Conservation (phyloP, 2,888 invertebrate species). For the Aphelenchoides bicaudatus region DNA sequence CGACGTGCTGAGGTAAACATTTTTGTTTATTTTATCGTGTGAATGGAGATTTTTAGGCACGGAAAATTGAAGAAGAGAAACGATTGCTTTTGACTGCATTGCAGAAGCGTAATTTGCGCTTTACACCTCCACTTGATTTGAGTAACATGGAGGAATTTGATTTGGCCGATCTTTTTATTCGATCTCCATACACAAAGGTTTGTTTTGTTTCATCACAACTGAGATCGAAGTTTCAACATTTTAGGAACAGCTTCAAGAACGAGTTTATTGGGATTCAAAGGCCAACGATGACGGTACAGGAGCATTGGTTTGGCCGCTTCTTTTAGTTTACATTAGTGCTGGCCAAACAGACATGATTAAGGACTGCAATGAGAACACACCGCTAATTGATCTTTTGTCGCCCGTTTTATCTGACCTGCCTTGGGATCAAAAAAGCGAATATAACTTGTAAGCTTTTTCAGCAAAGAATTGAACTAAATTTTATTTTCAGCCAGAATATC, state of each 20-base stretch:
- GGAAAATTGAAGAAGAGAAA: slow-evolving; percentile 6
- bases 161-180: slow-evolving; percentile 16
- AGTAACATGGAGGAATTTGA: slow-evolving; percentile 15
- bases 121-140: slow-evolving; percentile 21
- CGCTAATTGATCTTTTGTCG: slow-evolving; percentile 67
- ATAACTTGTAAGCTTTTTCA: not conserved
- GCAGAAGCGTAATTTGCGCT: slow-evolving; percentile 1
- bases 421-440: no score
- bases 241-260: slow-evolving; percentile 24
- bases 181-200: slow-evolving; percentile 24
- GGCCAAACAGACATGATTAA: slow-evolving; percentile 79
- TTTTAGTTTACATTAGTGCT: slow-evolving; percentile 54
- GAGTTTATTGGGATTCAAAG: slow-evolving; percentile 7
- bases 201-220: not conserved
- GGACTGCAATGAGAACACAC: slow-evolving; percentile 66
- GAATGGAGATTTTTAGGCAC: slow-evolving; percentile 1
- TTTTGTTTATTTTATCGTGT: not conserved
- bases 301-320: slow-evolving; percentile 43
- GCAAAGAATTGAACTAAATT: not conserved
- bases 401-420: slow-evolving; percentile 65
- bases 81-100: slow-evolving; percentile 3
- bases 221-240: not conserved
- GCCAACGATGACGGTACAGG: not conserved
- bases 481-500: slow-evolving; percentile 40
- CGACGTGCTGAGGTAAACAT: slow-evolving; percentile 6